Evolutionary conservation across 2,888 invertebrate species (phyloP).

Genomic region (Drosophila barbarae): DNA sequence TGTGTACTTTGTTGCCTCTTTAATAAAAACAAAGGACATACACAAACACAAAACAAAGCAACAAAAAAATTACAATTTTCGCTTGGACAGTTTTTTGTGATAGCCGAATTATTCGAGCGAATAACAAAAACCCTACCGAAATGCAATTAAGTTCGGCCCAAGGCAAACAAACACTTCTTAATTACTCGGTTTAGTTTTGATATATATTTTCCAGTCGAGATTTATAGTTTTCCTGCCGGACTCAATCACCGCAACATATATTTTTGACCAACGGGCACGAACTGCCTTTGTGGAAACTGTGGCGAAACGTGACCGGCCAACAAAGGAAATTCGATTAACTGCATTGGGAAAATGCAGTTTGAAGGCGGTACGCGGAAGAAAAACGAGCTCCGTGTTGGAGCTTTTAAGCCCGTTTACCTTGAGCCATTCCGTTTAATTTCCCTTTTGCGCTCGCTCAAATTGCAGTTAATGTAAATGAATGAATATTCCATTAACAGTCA

Average conservation of each 20-base stretch:
- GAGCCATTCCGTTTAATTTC: constrained; percentile 46
- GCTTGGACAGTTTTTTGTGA: constrained; percentile 18
- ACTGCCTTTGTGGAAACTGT: constrained; percentile 8
- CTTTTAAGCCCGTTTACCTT: constrained; percentile 11
- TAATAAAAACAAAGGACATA: constrained; percentile 31
- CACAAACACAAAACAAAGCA: background rate
- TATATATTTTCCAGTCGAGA: constrained; percentile 40
- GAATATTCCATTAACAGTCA: constrained; percentile 43
- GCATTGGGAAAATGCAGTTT: constrained; percentile 11
- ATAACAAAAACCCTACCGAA: constrained; percentile 24
- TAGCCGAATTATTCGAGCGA: constrained; percentile 20
- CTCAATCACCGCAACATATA: constrained; percentile 25
- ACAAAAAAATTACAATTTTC: constrained; percentile 41
- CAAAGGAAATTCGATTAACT: constrained; percentile 35
- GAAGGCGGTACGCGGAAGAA: constrained; percentile 13
- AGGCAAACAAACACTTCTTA: constrained; percentile 40
- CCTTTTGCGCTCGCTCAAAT: constrained; percentile 34
- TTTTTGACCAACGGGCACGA: constrained; percentile 23
- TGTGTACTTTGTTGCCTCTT: constrained; percentile 33
- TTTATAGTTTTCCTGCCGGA: constrained; percentile 24
- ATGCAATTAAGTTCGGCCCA: constrained; percentile 43
- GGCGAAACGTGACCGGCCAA: constrained; percentile 26
- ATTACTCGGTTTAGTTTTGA: constrained; percentile 50
- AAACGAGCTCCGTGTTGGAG: background rate
- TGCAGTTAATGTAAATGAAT: constrained; percentile 55